Percentiles rank a stretch among this genome's conserved stretches.
phyloP scores from a whole-genome alignment of 2,888 invertebrate genomes.

The Andrena marginata region DNA sequence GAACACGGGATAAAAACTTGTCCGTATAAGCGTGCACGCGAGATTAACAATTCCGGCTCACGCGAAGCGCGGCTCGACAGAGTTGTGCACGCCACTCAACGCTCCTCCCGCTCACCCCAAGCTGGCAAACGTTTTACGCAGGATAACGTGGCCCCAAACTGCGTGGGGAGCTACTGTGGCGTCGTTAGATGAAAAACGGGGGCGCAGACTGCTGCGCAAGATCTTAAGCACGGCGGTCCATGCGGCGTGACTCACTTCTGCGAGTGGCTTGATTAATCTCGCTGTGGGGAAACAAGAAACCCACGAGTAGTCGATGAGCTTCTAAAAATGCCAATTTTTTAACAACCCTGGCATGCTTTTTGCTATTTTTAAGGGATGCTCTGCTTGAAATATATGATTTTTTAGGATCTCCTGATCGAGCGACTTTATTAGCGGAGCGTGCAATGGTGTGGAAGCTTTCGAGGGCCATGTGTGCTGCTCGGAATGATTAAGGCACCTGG shows the following conservation, averaged over 20 bases:
- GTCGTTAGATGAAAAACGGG: slow-evolving; percentile 46
- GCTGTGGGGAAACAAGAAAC: not conserved
- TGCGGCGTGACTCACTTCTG: slow-evolving; percentile 40
- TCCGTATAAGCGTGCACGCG: slow-evolving; percentile 13
- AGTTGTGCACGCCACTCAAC: slow-evolving; percentile 67
- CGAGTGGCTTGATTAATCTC: slow-evolving; percentile 19
- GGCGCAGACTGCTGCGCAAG: slow-evolving; percentile 48
- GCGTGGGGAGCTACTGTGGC: slow-evolving; percentile 37
- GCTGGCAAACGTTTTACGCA: slow-evolving; percentile 24
- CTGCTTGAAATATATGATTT: no score
- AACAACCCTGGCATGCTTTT: no score
- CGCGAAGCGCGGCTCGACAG: slow-evolving; percentile 66
- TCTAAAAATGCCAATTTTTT: no score
- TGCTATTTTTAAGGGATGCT: no score
- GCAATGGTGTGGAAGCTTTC: no score
- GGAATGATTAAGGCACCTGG: no score
- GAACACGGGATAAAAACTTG: slow-evolving; percentile 32
- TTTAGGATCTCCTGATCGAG: no score
- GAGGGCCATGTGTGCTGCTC: no score
- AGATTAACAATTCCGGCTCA: slow-evolving; percentile 59
- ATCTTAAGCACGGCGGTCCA: slow-evolving; percentile 55
- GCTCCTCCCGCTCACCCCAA: slow-evolving; percentile 40
- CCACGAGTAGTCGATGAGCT: no score
- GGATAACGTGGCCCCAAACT: slow-evolving; percentile 34
- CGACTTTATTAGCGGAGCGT: no score